Conservation (phyloP, 2,888 invertebrate genomes). For the Megaustenia siamemsis region DNA sequence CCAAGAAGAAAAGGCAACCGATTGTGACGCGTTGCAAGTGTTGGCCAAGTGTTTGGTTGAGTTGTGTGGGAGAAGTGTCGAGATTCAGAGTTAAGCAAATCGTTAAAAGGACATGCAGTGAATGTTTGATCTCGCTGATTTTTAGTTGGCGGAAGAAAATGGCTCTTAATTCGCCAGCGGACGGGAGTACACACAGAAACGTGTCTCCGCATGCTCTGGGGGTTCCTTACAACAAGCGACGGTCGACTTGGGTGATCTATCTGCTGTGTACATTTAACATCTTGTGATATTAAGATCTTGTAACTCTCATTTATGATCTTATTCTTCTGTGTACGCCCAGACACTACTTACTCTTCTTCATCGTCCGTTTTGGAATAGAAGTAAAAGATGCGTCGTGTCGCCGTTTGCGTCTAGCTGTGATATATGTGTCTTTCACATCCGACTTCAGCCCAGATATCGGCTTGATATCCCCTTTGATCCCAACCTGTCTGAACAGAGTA, state of each 20-base stretch:
- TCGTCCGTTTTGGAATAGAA: no score
- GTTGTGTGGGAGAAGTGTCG: slow-evolving; percentile 15
- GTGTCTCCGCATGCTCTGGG: slow-evolving; percentile 21
- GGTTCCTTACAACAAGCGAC: slow-evolving; percentile 24
- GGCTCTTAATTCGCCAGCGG: slow-evolving; percentile 3
- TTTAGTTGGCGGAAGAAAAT: background rate
- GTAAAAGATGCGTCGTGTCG: no score
- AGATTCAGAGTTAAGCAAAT: slow-evolving; percentile 37
- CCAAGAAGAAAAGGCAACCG: slow-evolving; percentile 30
- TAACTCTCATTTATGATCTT: no score
- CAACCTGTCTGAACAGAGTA: no score
- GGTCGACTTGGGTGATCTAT: background rate
- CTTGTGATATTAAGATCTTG: no score
- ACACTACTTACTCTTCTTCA: no score
- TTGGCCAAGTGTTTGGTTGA: slow-evolving; percentile 22
- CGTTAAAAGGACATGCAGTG: slow-evolving; percentile 27
- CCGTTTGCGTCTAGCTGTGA: no score
- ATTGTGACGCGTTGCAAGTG: slow-evolving; percentile 15
- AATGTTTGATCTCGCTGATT: slow-evolving; percentile 37
- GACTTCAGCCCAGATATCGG: no score
- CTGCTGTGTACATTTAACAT: slow-evolving; percentile 4
- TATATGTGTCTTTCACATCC: no score
- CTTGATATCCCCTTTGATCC: no score
- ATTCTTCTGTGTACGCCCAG: no score
- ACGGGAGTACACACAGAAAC: slow-evolving; percentile 2